Evolutionary conservation across 1,140 invertebrate species (phyloP).

Genomic region (Drosophila auraria): DNA sequence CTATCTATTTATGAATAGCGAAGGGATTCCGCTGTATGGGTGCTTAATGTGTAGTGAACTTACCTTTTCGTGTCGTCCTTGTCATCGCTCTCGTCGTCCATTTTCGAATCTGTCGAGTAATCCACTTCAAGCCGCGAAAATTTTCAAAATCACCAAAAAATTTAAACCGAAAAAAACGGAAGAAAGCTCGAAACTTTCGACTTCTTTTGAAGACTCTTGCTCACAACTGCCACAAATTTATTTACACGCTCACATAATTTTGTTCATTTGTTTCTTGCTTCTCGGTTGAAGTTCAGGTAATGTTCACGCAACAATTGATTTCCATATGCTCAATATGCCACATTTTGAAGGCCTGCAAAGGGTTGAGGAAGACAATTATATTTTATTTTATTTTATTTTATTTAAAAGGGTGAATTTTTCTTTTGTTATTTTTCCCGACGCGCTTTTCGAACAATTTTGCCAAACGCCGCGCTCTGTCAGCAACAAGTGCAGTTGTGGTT

Average conservation of each 20-base stretch:
- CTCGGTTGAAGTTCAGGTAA: constrained; percentile 46
- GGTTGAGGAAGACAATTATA: neutral
- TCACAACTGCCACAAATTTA: constrained; percentile 20
- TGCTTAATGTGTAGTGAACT: constrained; percentile 37
- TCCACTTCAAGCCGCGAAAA: constrained; percentile 52
- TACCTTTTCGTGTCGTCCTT: constrained; percentile 90
- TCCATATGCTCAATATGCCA: constrained; percentile 59
- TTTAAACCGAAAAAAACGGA: constrained; percentile 1
- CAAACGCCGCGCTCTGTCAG: constrained; percentile 56
- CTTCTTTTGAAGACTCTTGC: constrained; percentile 32
- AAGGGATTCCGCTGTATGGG: constrained; percentile 1
- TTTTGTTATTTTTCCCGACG: constrained; percentile 24
- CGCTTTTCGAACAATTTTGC: neutral
- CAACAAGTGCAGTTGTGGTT: constrained; percentile 78
- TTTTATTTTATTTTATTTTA: neutral
- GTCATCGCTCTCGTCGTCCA: constrained; percentile 89
- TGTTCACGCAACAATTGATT: constrained; percentile 64
- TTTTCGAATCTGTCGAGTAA: constrained; percentile 75
- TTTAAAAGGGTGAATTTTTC: neutral
- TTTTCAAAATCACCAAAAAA: constrained; percentile 21
- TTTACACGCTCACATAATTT: constrained; percentile 53
- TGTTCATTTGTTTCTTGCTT: constrained; percentile 20
- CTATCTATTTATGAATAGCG: constrained; percentile 56
- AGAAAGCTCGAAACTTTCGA: constrained; percentile 22
- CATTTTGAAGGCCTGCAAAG: constrained; percentile 63